These are phyloP conservation scores for Lycodopsis pacificus DNA, from an alignment of 2,797 vertebrate species.

Conservation along the genomic window DNA sequence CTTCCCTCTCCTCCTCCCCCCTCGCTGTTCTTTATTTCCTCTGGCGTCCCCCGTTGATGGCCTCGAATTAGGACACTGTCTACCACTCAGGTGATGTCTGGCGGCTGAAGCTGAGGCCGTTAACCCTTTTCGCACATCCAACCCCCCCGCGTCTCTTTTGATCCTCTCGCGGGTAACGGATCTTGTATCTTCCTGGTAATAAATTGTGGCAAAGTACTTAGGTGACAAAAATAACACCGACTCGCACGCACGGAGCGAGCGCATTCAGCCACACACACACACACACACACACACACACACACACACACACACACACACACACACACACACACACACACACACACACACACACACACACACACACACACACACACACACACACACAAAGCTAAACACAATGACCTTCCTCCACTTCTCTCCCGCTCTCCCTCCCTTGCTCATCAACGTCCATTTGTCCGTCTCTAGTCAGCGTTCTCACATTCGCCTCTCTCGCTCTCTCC, in stretches of 20 bases:
- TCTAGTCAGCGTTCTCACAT: constrained; percentile 19
- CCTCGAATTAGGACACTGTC: constrained; percentile 39
- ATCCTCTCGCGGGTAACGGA: constrained; percentile 10
- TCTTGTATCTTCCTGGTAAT: constrained; percentile 22
- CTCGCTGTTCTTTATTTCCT: constrained; percentile 5
- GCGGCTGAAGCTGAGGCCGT: constrained; percentile 17
- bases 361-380: neutral
- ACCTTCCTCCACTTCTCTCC: constrained; percentile 1
- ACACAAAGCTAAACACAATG: constrained; percentile 14
- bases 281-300: neutral
- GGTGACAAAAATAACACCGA: constrained; percentile 14
- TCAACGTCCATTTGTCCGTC: constrained; percentile 45
- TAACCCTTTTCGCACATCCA: constrained; percentile 11
- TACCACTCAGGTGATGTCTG: constrained; percentile 3
- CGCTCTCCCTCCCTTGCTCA: constrained; percentile 19
- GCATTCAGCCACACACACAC: neutral
- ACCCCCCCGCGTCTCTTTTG: neutral
- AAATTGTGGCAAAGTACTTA: constrained; percentile 19
- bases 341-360: neutral
- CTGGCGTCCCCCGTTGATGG: constrained; percentile 21
- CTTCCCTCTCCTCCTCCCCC: neutral
- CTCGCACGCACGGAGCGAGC: neutral
- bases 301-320: neutral
- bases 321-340: neutral
- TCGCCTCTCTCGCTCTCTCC: neutral